phyloP scores from a whole-genome alignment of 1,140 invertebrate genomes.

The Holcopasites calliopsidis region DNA sequence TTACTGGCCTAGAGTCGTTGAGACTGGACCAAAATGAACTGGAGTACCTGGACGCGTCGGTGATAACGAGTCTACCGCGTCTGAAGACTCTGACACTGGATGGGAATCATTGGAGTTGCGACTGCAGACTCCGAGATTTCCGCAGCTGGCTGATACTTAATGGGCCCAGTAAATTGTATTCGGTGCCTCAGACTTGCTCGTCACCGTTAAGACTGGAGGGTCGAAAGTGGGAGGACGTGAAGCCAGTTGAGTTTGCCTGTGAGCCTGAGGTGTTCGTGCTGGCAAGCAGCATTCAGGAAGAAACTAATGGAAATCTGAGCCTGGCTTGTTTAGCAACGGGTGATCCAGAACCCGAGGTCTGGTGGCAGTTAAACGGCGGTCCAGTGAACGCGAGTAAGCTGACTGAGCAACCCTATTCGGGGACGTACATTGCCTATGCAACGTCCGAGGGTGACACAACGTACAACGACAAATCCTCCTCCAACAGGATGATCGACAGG shows the following conservation, averaged over 20 bases:
- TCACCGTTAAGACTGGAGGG: constrained; percentile 82
- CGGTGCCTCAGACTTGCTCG: constrained; percentile 83
- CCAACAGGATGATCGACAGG: constrained; percentile 71
- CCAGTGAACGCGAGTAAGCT: constrained; percentile 78
- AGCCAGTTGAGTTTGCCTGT: constrained; percentile 86
- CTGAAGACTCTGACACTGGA: constrained; percentile 89
- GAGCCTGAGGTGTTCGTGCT: constrained; percentile 83
- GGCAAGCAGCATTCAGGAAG: constrained; percentile 84
- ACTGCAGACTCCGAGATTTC: constrained; percentile 90
- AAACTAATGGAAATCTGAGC: constrained; percentile 87
- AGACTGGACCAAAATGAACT: constrained; percentile 86
- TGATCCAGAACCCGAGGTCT: constrained; percentile 90
- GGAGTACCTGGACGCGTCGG: constrained; percentile 82
- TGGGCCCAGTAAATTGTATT: constrained; percentile 83
- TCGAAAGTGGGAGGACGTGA: constrained; percentile 84
- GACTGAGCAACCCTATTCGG: constrained; percentile 46
- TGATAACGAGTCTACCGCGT: constrained; percentile 84
- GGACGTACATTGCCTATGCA: constrained; percentile 32
- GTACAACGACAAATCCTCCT: constrained; percentile 16
- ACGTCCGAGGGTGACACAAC: constrained; percentile 8
- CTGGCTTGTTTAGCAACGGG: constrained; percentile 90
- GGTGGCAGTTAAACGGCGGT: constrained; percentile 90
- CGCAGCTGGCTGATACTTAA: constrained; percentile 87
- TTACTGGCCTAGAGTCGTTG: constrained; percentile 85
- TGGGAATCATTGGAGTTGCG: constrained; percentile 94